These are phyloP conservation scores for Apus apus DNA, from an alignment of 2,113 vertebrate species.

Conservation along the genomic window DNA sequence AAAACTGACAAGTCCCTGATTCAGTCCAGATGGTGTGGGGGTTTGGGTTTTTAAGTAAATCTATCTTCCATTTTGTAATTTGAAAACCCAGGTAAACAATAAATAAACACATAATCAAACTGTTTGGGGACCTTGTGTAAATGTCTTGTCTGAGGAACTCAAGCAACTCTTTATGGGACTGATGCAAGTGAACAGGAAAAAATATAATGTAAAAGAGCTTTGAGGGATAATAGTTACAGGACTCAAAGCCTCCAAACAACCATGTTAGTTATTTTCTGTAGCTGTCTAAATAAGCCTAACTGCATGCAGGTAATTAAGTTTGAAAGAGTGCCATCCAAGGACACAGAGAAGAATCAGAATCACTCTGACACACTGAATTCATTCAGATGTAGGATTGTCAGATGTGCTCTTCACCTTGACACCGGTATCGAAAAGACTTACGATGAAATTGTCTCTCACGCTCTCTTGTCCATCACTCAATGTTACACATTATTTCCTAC, in stretches of 20 bases:
- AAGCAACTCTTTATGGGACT: background rate
- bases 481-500: background rate
- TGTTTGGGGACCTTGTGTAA: background rate
- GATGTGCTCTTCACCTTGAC: background rate
- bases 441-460: background rate
- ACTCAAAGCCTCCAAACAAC: background rate
- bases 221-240: background rate
- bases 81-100: background rate
- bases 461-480: background rate
- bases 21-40: constrained; percentile 33
- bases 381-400: background rate
- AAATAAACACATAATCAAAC: background rate
- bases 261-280: background rate
- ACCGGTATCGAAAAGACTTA: background rate
- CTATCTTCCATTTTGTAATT: background rate
- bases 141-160: background rate
- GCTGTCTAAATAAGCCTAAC: background rate
- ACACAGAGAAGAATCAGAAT: background rate
- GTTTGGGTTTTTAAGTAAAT: constrained; percentile 14
- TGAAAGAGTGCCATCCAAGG: background rate
- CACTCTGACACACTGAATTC: background rate
- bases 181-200: background rate
- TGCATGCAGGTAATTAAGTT: background rate
- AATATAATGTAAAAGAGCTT: background rate
- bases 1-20: background rate